phyloP scores from a whole-genome alignment of 92 coral and sea anemone genomes.

The Parazoanthus darwini region DNA sequence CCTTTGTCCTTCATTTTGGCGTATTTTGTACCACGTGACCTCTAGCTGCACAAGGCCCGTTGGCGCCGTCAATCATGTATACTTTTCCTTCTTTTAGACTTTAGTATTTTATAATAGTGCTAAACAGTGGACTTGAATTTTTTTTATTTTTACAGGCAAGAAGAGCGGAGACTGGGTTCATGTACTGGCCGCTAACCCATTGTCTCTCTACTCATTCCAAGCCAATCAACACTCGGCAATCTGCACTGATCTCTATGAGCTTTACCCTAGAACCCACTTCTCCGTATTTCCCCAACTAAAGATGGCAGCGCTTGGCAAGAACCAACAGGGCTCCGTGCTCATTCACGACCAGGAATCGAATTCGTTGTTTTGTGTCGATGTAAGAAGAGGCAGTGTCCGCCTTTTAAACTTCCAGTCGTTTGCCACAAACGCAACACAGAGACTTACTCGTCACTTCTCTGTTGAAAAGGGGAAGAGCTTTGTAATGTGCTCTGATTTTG shows the following conservation, averaged over 20 bases:
- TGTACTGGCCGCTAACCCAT: constrained; percentile 80
- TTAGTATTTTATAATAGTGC: too few relatives aligned
- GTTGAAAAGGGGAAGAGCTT: constrained; percentile 68
- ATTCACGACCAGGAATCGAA: constrained; percentile 84
- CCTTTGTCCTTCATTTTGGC: too few relatives aligned
- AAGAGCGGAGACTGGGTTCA: constrained; percentile 94
- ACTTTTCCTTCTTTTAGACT: neutral
- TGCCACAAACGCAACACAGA: constrained; percentile 71
- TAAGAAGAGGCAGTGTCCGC: constrained; percentile 60
- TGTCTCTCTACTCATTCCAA: constrained; percentile 85
- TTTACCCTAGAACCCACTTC: constrained; percentile 75
- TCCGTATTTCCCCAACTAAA: constrained; percentile 74
- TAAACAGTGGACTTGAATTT: neutral
- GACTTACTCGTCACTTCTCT: constrained; percentile 89
- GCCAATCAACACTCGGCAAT: constrained; percentile 79
- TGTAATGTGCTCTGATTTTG: constrained; percentile 60
- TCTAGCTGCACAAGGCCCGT: too few relatives aligned
- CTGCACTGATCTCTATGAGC: constrained; percentile 70
- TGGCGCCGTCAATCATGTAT: too few relatives aligned
- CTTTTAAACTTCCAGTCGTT: constrained; percentile 72
- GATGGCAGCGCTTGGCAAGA: constrained; percentile 85
- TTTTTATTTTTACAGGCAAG: constrained; percentile 65
- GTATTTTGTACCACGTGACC: too few relatives aligned
- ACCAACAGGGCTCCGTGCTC: constrained; percentile 77
- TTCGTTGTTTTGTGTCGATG: constrained; percentile 67